Evolutionary conservation across 2,113 vertebrate genomes (phyloP), one percentile per base, ranked within the genome.

Genomic region (Atrichornis clamosus): DNA sequence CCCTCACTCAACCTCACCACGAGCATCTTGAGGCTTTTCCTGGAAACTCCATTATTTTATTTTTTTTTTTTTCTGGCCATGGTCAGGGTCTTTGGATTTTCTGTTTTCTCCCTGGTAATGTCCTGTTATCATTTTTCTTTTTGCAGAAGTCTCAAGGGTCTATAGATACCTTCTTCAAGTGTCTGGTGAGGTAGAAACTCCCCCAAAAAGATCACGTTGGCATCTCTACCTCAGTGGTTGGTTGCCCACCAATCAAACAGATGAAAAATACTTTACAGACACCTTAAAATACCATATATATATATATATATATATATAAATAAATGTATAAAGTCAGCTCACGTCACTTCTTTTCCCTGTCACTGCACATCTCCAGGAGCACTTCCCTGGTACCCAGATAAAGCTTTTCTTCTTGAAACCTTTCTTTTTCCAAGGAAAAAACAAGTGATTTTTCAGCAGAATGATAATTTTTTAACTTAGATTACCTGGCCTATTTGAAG

Each of bases 1-100:
- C 96, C 88, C 93, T 96, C 95, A 65, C 84, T 96, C 95, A 91
- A 49, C 70, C 84, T 92, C 85, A 93, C 95, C 94, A 64, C 18
- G 9, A 89, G 52, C 93, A 90, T 83, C 94, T 80, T 47, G 81
- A 90, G 87, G 76, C 35, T 89, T 94, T 94, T 92, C 93, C 97
- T 94, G 20, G 74, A 70, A 95, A 82, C 83, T 90, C 59, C 58
- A 56, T 76, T 39, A 16, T 39, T 74, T 41, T 62, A 55, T 50
- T n/a, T 21, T 17, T 15, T 16, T 2, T 17, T 32, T 8, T 24
- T 13, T 41, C 64, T 69, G 67, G 22, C 33, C 42, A 44, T 4
- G 10, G 27, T 94, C 63, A 8, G 39, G 39, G 49, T 26, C 46
- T 82, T 77, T 41, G 60, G 41, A 47, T 87, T 95, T 87, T 87